Base-by-base conservation (phyloP, 2,113 vertebrate genomes). In the Chloropsis cyanopogon region DNA sequence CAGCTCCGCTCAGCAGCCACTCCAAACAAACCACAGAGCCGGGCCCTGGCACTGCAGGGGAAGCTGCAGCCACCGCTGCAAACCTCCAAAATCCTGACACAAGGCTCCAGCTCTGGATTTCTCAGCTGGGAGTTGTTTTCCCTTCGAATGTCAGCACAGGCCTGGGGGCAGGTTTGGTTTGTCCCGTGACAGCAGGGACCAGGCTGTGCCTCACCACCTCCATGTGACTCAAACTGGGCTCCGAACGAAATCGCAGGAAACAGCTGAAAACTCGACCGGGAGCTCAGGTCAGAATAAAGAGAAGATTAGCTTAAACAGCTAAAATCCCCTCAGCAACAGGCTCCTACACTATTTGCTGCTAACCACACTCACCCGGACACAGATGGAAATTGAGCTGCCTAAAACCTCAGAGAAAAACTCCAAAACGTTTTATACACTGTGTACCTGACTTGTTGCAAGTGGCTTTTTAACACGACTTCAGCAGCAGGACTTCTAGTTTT, bases 311-410 rank as follows among this genome's bases (percentile, higher is more conserved):
- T 42, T 19, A 31, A 94, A 70, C 31, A 22, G 50, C 50, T 47
- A 9, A 49, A 49, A 44, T 7, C 29, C 49, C 46, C 66, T n/a
- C 61, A 80, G 37, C 50, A 77, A 42, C 16, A 66, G 1, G 56
- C 29, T 73, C 37, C 39, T 14, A 19, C 0, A 0, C 6, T 7
- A 1, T 0, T 33, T 50, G 60, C 29, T 39, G 37, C 22, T 29
- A 28, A 4, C 18, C 37, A 5, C 4, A 0, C 13, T 53, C 26
- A 35, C 14, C 13, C 33, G 46, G 39, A 39, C 3, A 15, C 9
- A 64, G 14, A 60, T 15, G 10, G 68, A 50, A 93, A 42, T 28
- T 5, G 22, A 50, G 17, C 8, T 41, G 31, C 18, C 50, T 28
- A 5, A 10, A 80, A n/a, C 2, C 22, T 71, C n/a, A n/a, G 46